Evolutionary conservation across 2,797 vertebrate genomes (phyloP), one percentile per base, ranked within the genome.

Genomic region (Silurus lanzhouensis): DNA sequence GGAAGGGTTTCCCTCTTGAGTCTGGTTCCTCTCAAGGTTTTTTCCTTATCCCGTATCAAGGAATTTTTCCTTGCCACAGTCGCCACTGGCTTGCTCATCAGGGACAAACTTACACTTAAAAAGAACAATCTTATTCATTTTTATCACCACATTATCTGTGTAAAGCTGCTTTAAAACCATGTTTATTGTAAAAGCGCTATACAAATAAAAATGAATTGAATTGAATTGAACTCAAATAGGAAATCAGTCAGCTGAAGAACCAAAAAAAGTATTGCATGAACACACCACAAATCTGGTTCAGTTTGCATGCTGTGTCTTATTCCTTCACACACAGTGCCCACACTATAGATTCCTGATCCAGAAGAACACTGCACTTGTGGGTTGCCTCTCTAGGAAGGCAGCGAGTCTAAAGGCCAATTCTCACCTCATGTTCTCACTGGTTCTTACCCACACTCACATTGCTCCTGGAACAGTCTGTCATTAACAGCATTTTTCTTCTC

Each of bases 401-500:
- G 20, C 46, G 5, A 38, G 38, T 77, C 27, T 77, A 77, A 38
- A 31, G n/a, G 48, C 27, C 46, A 55, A 48, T 25, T 27, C 15
- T 77, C 25, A 12, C 2, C 17, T 38, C 38, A 46, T 64, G 58
- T 46, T 80, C 60, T 64, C 22, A 58, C 48, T 75, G 52, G n/a
- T 27, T 79, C 60, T 80, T 44, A 46, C 46, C 67, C 46, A 25
- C 79, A 25, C 20, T 9, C 55, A 58, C 19, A 27, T 3, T 67
- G 61, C 67, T 66, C 78, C 27, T 81, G 5, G 17, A 44, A 81
- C 72, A 57, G 52, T 55, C 44, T 67, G 22, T 67, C 44, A 67
- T 81, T 67, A 81, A 81, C 46, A 81, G 22, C 63, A 46, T 80
- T 27, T 63, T 80, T 58, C 31, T 46, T 78, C 20, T n/a, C 75